Conservation (phyloP, 2,888 invertebrate genomes). For the Oscheius sp. region DNA sequence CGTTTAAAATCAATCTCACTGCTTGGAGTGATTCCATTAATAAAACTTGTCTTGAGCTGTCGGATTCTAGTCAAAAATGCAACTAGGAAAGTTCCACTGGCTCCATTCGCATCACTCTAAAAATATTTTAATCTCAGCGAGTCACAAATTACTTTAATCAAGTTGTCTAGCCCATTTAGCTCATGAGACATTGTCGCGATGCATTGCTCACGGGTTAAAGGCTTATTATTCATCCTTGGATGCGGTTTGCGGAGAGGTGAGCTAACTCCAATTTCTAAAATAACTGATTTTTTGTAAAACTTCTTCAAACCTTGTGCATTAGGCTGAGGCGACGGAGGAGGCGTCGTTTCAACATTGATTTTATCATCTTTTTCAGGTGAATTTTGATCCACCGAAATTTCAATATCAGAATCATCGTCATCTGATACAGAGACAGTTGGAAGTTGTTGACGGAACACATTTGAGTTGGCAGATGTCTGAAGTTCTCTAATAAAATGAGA, state of each 20-base stretch:
- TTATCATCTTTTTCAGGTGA: not conserved
- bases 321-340: too few relatives aligned
- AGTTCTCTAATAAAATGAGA: not conserved
- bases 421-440: too few relatives aligned
- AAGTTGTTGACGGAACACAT: not conserved
- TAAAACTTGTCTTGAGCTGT: not conserved
- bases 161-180: not conserved
- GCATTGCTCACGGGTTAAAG: not conserved
- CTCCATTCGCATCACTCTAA: too few relatives aligned
- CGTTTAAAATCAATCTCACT: not conserved
- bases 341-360: not conserved
- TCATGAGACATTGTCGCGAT: not conserved
- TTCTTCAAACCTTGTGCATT: too few relatives aligned
- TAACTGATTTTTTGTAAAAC: too few relatives aligned
- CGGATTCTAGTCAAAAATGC: conserved; percentile 13
- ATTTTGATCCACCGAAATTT: not conserved
- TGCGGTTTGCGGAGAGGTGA: not conserved
- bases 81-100: conserved; percentile 12
- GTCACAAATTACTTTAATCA: not conserved
- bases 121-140: too few relatives aligned
- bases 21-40: not conserved
- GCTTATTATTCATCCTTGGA: not conserved
- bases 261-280: too few relatives aligned
- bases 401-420: not conserved
- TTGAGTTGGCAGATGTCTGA: too few relatives aligned